Base-by-base conservation (phyloP, 1,140 invertebrate genomes). In the Dreissena polymorpha region DNA sequence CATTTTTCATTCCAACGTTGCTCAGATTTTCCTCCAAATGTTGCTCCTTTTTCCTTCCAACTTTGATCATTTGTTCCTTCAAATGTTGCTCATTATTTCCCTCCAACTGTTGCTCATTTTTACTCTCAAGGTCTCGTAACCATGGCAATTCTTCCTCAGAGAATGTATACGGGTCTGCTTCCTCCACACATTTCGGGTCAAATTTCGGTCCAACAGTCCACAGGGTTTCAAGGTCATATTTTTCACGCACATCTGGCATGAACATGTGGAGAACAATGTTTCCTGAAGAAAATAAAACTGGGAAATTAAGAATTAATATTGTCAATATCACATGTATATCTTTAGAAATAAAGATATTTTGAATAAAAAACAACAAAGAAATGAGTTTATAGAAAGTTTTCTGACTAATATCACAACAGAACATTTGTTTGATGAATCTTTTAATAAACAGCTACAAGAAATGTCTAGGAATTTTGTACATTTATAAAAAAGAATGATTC, bases 201-300 rank as follows among this genome's bases (percentile, higher is more conserved):
- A 95, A 97, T 89, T 97, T 93, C 0, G 95, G 91, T 12, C 97
- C 97, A 55, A 98, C 95, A 67, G 96, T 94, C 98, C 98, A 99
- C 25, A 99, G 92, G 10, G 96, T 96, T 93, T 99, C 98, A 77
- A 99, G 93, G 93, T 99, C 97, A 92, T 97, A 98, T 63, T 94
- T 89, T 85, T 95, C 90, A 88, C 98, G 94, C 10, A 94, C 94
- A 88, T 95, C 93, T 8, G 94, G 91, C 39, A 95, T 95, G 92
- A 98, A 97, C 85, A 99, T 95, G 89, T 99, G 97, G n/a, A 99
- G 89, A 2, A 96, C 96, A 86, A 99, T 98, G 90, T 98, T 98
- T 73, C 93, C 93, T 93, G 81, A 71, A 90, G 85, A 73, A 63
- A 69, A 82, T 78, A 77, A 80, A 12, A 86, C n/a, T n/a, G n/a